A percentile compares a stretch with the other conserved stretches of the same genome.
Conservation (phyloP, 1,140 invertebrate genomes). For the Telenomus remus region DNA sequence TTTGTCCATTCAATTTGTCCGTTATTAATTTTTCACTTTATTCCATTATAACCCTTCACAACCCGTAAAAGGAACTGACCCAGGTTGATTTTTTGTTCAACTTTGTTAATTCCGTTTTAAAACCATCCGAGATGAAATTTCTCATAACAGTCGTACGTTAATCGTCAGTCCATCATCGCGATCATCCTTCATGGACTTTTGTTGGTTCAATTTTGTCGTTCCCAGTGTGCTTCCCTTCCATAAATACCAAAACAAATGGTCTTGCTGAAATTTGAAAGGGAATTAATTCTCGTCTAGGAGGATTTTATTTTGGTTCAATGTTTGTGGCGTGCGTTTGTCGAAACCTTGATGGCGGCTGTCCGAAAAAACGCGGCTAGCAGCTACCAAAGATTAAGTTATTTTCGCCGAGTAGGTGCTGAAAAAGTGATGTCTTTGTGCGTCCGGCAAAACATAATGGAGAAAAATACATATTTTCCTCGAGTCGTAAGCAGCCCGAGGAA, state of each 20-base stretch:
- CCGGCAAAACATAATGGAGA: conserved; percentile 37
- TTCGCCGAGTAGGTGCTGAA: conserved; percentile 30
- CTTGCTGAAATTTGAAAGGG: no score
- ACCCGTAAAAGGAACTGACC: neutral
- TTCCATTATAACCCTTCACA: neutral
- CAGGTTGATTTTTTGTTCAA: no score
- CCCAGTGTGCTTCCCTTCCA: no score
- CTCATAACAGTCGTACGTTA: no score
- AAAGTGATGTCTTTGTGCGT: conserved; percentile 36
- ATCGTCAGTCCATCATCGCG: no score
- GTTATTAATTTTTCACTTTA: neutral
- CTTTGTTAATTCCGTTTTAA: no score
- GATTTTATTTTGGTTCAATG: conserved; percentile 18
- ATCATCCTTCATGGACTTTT: no score
- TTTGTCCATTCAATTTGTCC: conserved; percentile 35
- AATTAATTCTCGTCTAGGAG: neutral
- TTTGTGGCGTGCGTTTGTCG: neutral
- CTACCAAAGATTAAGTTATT: conserved; percentile 32
- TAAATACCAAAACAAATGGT: no score
- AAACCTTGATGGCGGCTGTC: neutral
- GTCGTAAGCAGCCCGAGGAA: conserved; percentile 43
- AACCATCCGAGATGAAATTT: no score
- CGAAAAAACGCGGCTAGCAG: neutral
- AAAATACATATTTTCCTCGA: conserved; percentile 48
- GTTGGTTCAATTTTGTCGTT: no score